phyloP scores from a whole-genome alignment of 2,888 invertebrate genomes.

The Calameuta pallipes region DNA sequence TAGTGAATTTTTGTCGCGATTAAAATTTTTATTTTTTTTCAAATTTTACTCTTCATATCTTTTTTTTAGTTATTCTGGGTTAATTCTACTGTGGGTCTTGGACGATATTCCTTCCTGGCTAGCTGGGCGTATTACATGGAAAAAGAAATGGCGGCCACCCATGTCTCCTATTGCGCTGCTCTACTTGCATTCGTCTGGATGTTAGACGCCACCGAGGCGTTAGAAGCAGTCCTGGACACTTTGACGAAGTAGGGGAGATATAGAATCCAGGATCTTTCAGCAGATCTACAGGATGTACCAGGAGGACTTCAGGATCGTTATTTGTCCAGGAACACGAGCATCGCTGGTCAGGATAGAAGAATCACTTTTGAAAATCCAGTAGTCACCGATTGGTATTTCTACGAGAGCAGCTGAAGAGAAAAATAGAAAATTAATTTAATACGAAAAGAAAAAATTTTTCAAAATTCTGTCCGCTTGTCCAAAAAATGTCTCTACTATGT shows the following conservation, averaged over 20 bases:
- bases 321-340: slow-evolving; percentile 3
- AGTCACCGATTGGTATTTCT: slow-evolving; percentile 41
- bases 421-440: neutral
- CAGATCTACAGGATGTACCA: neutral
- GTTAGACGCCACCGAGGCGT: slow-evolving; percentile 62
- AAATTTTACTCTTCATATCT: slow-evolving; percentile 6
- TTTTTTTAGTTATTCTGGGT: slow-evolving; percentile 46
- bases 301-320: neutral
- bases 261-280: neutral
- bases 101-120: slow-evolving; percentile 40
- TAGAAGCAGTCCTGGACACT: slow-evolving; percentile 50
- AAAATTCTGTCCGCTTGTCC: neutral
- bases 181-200: slow-evolving; percentile 61
- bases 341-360: slow-evolving; percentile 18
- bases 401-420: slow-evolving; percentile 12
- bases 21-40: slow-evolving; percentile 1
- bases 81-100: slow-evolving; percentile 44
- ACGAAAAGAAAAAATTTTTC: neutral
- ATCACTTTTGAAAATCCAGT: slow-evolving; percentile 48
- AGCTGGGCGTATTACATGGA: slow-evolving; percentile 50
- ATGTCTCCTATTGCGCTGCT: slow-evolving; percentile 54
- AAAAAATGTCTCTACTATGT: neutral
- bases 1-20: neutral
- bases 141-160: slow-evolving; percentile 45
- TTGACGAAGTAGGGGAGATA: slow-evolving; percentile 15